These are phyloP conservation scores for Carassius carassius DNA, from an alignment of 2,113 vertebrate species.

Conservation along the genomic window DNA sequence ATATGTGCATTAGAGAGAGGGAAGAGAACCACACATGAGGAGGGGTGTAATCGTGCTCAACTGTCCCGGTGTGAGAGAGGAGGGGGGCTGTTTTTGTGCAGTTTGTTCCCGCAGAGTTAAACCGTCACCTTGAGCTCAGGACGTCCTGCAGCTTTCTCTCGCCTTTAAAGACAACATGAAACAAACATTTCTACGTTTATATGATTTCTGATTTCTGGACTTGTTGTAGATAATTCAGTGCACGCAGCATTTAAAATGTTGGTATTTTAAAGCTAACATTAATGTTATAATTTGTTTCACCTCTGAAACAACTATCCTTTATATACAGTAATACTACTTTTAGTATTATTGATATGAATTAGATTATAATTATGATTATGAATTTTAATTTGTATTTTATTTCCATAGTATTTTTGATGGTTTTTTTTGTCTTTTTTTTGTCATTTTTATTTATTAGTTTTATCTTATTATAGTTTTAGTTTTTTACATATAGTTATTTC, in stretches of 20 bases:
- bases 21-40: background rate
- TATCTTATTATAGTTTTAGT: too few species aligned
- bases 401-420: too few species aligned
- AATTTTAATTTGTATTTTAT: too few species aligned
- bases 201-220: background rate
- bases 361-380: background rate
- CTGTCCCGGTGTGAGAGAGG: background rate
- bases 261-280: background rate
- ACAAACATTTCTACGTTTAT: background rate
- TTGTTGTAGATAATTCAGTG: background rate
- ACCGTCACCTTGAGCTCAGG: background rate
- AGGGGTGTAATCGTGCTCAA: background rate
- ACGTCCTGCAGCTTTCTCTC: background rate
- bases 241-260: background rate
- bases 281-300: background rate
- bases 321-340: background rate
- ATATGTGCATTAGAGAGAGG: background rate
- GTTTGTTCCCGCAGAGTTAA: background rate
- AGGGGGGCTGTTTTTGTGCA: constrained; percentile 5
- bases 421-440: too few species aligned
- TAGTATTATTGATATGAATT: background rate
- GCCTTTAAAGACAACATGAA: constrained; percentile 5
- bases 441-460: too few species aligned
- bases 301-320: background rate
- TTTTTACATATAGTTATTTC: too few species aligned